Percentiles rank a stretch among this genome's conserved stretches.
Conservation (phyloP, 1,140 invertebrate genomes). For the Caenorhabditis latens region DNA sequence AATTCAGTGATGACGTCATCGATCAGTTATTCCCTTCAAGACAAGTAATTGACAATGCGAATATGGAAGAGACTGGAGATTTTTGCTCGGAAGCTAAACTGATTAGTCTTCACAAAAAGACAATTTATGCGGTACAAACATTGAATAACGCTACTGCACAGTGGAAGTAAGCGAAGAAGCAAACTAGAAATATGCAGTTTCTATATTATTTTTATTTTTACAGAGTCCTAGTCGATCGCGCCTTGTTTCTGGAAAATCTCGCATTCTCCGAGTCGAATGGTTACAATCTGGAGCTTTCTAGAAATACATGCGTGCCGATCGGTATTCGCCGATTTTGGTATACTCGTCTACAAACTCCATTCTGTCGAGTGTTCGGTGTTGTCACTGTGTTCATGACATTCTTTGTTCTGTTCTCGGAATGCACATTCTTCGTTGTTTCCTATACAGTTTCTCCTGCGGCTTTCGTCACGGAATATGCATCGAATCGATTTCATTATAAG, state of each 20-base stretch:
- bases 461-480: slow-evolving; percentile 87
- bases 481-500: slow-evolving; percentile 89
- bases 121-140: slow-evolving; percentile 80
- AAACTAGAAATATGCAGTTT: no score
- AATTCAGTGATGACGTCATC: slow-evolving; percentile 68
- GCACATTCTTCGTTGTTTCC: slow-evolving; percentile 92
- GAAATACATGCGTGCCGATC: slow-evolving; percentile 9
- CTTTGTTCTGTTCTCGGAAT: slow-evolving; percentile 96
- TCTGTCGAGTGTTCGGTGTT: slow-evolving; percentile 31
- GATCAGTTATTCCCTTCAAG: slow-evolving; percentile 57
- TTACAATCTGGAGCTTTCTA: slow-evolving; percentile 4
- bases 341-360: slow-evolving; percentile 30
- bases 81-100: slow-evolving; percentile 60
- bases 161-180: slow-evolving; percentile 81
- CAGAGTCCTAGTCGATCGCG: slow-evolving; percentile 84
- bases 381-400: slow-evolving; percentile 83
- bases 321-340: slow-evolving; percentile 6
- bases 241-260: slow-evolving; percentile 86
- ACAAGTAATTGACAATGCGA: slow-evolving; percentile 14
- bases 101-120: slow-evolving; percentile 84
- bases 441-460: slow-evolving; percentile 96
- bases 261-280: slow-evolving; percentile 33
- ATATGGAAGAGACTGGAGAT: neutral
- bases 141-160: slow-evolving; percentile 86
- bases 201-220: neutral